phyloP scores from a whole-genome alignment of 2,888 invertebrate genomes.

The Notodonta dromedarius region DNA sequence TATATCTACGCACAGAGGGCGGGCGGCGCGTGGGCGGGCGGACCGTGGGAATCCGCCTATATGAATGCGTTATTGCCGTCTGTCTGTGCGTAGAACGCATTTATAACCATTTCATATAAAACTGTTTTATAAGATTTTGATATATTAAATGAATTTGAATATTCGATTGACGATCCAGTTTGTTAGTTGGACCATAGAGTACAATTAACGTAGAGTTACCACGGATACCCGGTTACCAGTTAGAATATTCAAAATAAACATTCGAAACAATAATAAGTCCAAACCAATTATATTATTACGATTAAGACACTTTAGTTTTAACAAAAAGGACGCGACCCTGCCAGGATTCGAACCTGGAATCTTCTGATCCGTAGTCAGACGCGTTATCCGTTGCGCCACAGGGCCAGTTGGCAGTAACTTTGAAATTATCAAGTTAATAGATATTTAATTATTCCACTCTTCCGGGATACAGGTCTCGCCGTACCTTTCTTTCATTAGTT shows the following conservation, averaged over 20 bases:
- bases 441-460: neutral
- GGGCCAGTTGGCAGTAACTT: constrained; percentile 61
- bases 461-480: no score
- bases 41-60: constrained; percentile 43
- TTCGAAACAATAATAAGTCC: no score
- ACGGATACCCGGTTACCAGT: no score
- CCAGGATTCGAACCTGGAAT: constrained; percentile 88
- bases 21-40: constrained; percentile 45
- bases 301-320: neutral
- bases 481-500: no score
- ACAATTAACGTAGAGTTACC: no score
- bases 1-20: constrained; percentile 28
- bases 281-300: no score
- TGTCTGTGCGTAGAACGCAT: neutral
- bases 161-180: no score
- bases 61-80: constrained; percentile 1
- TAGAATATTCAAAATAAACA: no score
- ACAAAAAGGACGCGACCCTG: constrained; percentile 70
- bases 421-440: neutral
- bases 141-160: neutral
- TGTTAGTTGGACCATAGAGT: neutral
- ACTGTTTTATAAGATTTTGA: neutral
- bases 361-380: constrained; percentile 89
- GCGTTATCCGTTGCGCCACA: constrained; percentile 88
- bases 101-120: constrained; percentile 1